Conservation (phyloP, 2,888 invertebrate species). For the Meta bourneti region DNA sequence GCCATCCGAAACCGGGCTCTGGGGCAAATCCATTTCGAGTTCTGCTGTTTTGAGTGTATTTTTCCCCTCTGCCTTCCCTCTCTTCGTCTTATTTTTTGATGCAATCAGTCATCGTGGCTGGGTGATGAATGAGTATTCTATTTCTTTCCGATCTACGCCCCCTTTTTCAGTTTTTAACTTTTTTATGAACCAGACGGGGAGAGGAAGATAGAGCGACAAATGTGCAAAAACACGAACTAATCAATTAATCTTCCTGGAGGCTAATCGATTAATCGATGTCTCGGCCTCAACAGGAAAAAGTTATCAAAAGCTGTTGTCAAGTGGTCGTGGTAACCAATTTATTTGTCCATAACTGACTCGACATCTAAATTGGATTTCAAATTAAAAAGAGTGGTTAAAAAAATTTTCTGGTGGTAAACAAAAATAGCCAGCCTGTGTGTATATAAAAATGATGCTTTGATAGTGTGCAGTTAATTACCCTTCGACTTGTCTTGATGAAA, state of each 20-base stretch:
- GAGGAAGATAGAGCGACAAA: slow-evolving; percentile 10
- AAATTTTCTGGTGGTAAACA: not conserved
- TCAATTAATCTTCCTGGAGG: slow-evolving; percentile 36
- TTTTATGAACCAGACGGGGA: not conserved
- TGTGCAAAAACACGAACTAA: slow-evolving; percentile 9
- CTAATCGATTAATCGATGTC: slow-evolving; percentile 27
- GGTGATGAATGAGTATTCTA: slow-evolving; percentile 59
- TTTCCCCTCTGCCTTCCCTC: slow-evolving; percentile 9
- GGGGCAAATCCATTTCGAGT: slow-evolving; percentile 57
- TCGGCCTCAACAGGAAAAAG: not conserved
- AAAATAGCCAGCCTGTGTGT: not conserved
- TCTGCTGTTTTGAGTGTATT: not conserved
- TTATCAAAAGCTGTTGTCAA: not conserved
- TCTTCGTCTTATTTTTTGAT: slow-evolving; percentile 47
- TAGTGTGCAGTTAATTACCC: not conserved
- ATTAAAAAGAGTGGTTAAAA: not conserved
- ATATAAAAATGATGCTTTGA: not conserved
- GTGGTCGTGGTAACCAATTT: not conserved
- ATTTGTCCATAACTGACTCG: slow-evolving; percentile 1
- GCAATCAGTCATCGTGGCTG: slow-evolving; percentile 59
- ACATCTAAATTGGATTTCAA: not conserved
- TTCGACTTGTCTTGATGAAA: not conserved
- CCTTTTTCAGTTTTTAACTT: slow-evolving; percentile 28
- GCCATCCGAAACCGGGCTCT: not conserved
- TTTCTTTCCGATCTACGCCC: slow-evolving; percentile 56